Evolutionary conservation across 2,797 vertebrate species (phyloP), one percentile per base, ranked within the genome.

Genomic region (Dromococcyx pavoninus): DNA sequence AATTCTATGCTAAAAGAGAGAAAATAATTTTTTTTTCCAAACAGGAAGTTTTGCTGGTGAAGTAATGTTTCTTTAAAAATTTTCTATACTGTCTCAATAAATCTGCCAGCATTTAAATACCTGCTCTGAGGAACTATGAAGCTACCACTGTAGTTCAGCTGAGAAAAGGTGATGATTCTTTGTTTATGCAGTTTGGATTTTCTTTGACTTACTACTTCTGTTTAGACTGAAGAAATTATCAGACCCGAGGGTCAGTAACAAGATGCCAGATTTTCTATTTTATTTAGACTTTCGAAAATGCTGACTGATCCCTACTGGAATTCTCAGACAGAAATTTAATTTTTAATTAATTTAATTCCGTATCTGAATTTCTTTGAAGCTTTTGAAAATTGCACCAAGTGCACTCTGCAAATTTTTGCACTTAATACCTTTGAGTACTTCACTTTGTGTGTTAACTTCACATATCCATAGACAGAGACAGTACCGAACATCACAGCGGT

Each of bases 391-490:
- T 13, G 25, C 35, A 61, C 15, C 5, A 16, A 64, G n/a, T 13
- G 53, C 39, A 19, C 10, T 32, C 33, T 17, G 33, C 37, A 39
- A 32, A 15, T 39, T 81, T 71, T 65, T 62, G 30, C 25, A 25
- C 25, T 32, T 58, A 24, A 41, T n/a, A 19, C 30, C 30, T 65
- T 32, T 21, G 37, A 46, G 58, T 46, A 39, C 60, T 66, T 65
- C 44, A 64, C 44, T 32, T 37, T 21, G 15, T 27, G 28, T 35
- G 2, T 39, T 39, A 64, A 23, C n/a, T 70, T 25, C 33, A 37
- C 1, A 0, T 32, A 5, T 10, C 18, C 35, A 10, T 6, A 22
- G 44, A 10, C 11, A 30, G n/a, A 54, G 33, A 46, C 27, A 25
- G 41, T 9, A 13, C 25, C 25, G 53, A 14, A 24, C 25, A 5